Evolutionary conservation across 30 jellyfish, hydroid and myxozoan species (phyloP), one percentile per base, ranked within the genome.

Genomic region (Aurelia aurita): DNA sequence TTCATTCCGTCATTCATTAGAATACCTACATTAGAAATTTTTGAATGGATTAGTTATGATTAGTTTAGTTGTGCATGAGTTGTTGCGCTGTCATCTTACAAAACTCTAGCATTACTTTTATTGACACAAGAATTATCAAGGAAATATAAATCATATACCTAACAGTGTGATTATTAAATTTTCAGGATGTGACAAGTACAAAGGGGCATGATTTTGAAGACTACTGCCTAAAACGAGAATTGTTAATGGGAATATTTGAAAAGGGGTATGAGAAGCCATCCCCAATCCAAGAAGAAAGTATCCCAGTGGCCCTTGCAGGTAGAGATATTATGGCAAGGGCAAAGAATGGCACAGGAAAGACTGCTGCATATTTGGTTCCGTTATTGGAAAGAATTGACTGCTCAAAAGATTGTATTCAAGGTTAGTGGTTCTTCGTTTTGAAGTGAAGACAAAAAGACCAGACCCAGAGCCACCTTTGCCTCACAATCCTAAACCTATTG

Each of bases 291-390:
- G 98, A 93, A 60, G 97, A 93, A 70, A 87, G 97, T 63, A 93
- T 93, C 34, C 98, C 98, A 12, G 86, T 87, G 23, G 97, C 97
- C n/a, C 87, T 93, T 49, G 96, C 96, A 27, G 98, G 98, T 13
- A 83, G 97, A 79, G 97, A 93, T 58, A 88, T 88, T 25, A 81
- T 93, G 98, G 97, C 97, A 27, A 85, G 98, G 55, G 97, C 98
- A 11, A 93, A 93, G 77, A 93, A 93, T 88, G 98, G 98, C 45
- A 93, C 98, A 29, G 98, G 98, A 29, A 93, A 93, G 58, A 93
- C 98, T 67, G 98, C 96, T 18, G 97, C 98, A 1, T 93, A 93
- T 51, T 86, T 93, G 16, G 82, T 93, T 16, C 98, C 98, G 0
- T 26, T 93, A 27, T 59, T 93, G 66, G 97, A 93, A 78, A 88